Evolutionary conservation across 2,797 vertebrate species (phyloP).

Genomic region (Menidia menidia): DNA sequence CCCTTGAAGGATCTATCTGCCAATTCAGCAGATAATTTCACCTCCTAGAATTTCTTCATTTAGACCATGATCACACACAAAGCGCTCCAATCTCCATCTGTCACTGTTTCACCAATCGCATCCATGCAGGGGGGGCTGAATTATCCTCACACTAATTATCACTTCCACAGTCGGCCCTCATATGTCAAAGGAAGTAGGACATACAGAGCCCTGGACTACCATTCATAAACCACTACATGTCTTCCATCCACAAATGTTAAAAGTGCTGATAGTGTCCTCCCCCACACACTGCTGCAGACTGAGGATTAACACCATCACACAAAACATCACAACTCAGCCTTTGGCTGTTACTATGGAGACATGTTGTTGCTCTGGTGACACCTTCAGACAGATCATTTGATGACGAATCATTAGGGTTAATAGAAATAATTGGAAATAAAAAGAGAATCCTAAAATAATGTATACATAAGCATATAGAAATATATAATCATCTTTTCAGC

Average conservation of each 20-base stretch:
- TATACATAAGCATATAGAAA: too few species aligned
- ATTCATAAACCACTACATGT: constrained; percentile 39
- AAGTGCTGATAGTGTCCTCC: constrained; percentile 30
- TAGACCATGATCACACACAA: neutral
- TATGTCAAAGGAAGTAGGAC: constrained; percentile 22
- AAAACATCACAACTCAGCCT: constrained; percentile 45
- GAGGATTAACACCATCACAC: constrained; percentile 41
- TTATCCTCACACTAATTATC: constrained; percentile 30
- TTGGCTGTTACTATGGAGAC: constrained; percentile 59
- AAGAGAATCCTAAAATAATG: too few species aligned
- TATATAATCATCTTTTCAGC: too few species aligned
- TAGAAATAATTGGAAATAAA: too few species aligned
- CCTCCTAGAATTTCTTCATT: neutral
- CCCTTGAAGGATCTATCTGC: too few species aligned
- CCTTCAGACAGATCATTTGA: constrained; percentile 9
- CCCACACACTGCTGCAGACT: constrained; percentile 28
- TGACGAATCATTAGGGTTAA: neutral
- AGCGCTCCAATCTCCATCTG: constrained; percentile 14
- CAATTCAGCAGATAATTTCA: constrained; percentile 1
- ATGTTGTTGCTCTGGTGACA: constrained; percentile 45
- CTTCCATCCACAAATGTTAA: constrained; percentile 18
- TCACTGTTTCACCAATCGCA: constrained; percentile 4
- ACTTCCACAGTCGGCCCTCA: constrained; percentile 24
- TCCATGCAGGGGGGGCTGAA: constrained; percentile 20
- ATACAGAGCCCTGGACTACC: constrained; percentile 5